Evolutionary conservation across 2,888 invertebrate genomes (phyloP).

Genomic region (Pteria penguin): DNA sequence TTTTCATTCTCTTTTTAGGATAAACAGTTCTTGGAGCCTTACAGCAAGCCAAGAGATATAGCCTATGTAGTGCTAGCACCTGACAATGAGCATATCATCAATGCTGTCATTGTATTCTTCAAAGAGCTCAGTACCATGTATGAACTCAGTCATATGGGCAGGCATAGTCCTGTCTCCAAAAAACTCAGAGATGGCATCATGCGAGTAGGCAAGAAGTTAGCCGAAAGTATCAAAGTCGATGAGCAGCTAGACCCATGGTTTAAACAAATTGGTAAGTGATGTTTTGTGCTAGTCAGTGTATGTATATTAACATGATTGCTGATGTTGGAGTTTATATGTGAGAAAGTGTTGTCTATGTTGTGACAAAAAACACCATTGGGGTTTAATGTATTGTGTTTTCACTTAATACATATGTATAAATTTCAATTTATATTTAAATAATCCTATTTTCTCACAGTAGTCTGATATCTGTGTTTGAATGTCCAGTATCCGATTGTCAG

Average conservation of each 20-base stretch:
- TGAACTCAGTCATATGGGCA: slow-evolving; percentile 95
- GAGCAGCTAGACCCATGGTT: slow-evolving; percentile 92
- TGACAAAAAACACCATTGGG: too few relatives aligned
- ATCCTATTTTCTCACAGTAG: too few relatives aligned
- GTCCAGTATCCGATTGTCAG: too few relatives aligned
- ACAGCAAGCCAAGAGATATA: slow-evolving; percentile 95
- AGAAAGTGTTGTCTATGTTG: too few relatives aligned
- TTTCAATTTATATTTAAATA: too few relatives aligned
- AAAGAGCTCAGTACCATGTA: slow-evolving; percentile 95
- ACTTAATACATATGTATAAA: too few relatives aligned
- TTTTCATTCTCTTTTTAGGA: slow-evolving; percentile 82
- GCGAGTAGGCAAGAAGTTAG: slow-evolving; percentile 86
- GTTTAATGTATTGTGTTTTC: too few relatives aligned
- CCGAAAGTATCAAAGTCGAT: slow-evolving; percentile 84
- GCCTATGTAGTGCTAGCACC: slow-evolving; percentile 97
- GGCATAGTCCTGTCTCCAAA: slow-evolving; percentile 93
- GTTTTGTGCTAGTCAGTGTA: too few relatives aligned
- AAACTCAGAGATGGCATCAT: slow-evolving; percentile 92
- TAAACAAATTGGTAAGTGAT: slow-evolving; percentile 84
- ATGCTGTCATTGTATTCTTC: slow-evolving; percentile 91
- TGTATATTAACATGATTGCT: background rate
- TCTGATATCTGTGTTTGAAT: too few relatives aligned
- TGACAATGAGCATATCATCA: slow-evolving; percentile 90
- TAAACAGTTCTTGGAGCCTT: slow-evolving; percentile 96
- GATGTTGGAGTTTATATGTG: background rate